These are phyloP conservation scores for Pardosa pseudoannulata DNA, from an alignment of 2,888 invertebrate species.

Conservation along the genomic window DNA sequence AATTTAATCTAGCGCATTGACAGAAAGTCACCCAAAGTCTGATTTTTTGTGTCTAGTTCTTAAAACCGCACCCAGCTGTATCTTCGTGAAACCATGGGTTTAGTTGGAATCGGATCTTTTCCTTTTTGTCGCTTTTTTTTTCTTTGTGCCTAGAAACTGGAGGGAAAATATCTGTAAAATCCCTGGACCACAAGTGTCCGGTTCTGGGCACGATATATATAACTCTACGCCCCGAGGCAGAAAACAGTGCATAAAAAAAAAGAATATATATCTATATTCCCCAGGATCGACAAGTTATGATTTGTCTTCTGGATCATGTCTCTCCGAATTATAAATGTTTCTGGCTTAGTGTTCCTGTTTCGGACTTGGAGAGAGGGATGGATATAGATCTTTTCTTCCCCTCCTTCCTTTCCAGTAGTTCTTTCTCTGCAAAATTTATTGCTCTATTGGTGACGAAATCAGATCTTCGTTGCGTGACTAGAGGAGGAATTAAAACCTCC, in stretches of 20 bases:
- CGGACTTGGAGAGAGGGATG: too few relatives aligned
- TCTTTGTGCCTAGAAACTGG: background rate
- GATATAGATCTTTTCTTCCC: background rate
- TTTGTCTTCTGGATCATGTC: conserved; percentile 53
- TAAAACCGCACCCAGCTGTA: background rate
- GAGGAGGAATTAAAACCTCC: background rate
- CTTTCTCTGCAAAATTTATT: background rate
- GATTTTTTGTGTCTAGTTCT: too few relatives aligned
- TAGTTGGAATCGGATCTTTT: background rate
- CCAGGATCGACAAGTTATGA: conserved; percentile 50
- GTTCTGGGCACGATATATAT: background rate
- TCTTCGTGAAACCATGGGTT: background rate
- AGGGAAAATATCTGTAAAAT: background rate
- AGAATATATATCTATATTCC: background rate
- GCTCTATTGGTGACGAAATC: conserved; percentile 2
- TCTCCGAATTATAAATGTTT: conserved; percentile 36
- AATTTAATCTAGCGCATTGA: too few relatives aligned
- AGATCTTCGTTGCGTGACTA: background rate
- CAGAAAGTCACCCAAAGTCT: too few relatives aligned
- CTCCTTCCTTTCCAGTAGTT: background rate
- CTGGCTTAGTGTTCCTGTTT: conserved; percentile 29
- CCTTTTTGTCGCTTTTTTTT: background rate
- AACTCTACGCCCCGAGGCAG: background rate
- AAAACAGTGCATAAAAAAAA: conserved; percentile 4
- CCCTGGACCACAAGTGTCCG: conserved; percentile 8